Base-by-base conservation (phyloP, 1,140 invertebrate species). In the Drosophila rufa region DNA sequence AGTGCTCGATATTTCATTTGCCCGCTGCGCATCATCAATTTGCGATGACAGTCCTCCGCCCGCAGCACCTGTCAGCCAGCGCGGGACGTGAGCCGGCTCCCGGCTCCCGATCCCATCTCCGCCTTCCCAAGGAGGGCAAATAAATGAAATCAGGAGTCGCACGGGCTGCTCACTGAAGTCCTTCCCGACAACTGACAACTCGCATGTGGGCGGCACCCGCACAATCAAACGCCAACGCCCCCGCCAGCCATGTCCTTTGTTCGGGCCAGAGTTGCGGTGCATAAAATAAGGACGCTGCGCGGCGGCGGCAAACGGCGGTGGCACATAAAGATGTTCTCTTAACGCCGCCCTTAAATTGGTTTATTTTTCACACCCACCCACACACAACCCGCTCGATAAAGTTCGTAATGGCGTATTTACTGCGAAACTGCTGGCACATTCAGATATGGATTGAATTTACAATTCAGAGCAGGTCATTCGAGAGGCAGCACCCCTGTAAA, bases 131-230 rank as follows among this genome's bases (percentile, higher is more conserved):
- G 58, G 59, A 53, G 67, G 64, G 59, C 73, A 76, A 76, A 73
- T 76, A 73, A 76, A 76, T 76, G 75, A 70, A 79, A 79, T 79
- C 75, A 65, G 73, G 48, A 75, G 55, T 75, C 60, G 53, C 40
- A 22, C 8, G 19, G 22, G 19, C 38, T 38, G 43, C 59, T 65
- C 75, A 66, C 70, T 51, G 60, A 47, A 25, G 30, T 61, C 30
- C 33, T 76, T 27, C 19, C 15, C 19, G 7, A 11, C 22, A 45
- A 11, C 43, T 70, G 43, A 56, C 66, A 55, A 59, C 27, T 33
- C 30, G 36, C 62, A 76, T 76, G 62, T 56, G 61, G 74, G 62
- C 64, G 56, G 43, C 48, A 40, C 75, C 75, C 75, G 75, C 75
- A 79, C 75, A 70, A 70, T 78, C 50, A 46, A 22, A 36, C 12